Base-by-base conservation (phyloP, 2,113 vertebrate species). In the Pseudorhombus dupliciocellatus region DNA sequence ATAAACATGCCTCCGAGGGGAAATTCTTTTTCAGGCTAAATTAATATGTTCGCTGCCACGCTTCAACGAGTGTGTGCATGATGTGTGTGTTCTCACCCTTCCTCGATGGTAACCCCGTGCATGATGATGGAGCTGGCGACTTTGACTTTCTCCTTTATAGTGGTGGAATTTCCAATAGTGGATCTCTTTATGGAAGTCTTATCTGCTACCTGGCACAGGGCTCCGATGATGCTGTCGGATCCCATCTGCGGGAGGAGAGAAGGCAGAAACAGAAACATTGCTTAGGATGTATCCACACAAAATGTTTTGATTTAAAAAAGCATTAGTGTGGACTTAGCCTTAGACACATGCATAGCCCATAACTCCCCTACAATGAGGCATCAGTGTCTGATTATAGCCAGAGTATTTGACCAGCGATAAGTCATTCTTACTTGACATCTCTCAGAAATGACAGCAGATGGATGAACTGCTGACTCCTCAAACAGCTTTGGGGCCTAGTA, bases 61-160 rank as follows among this genome's bases (percentile, higher is more conserved):
- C 56, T 79, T 67, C 55, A 75, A 70, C 63, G 9, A 58, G 74
- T 70, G 40, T 59, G 34, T 74, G 26, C 28, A 28, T 21, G 44
- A 24, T 58, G 56, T 40, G 57, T 68, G 61, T 85, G 71, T 79
- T 68, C 96, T 80, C 93, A 99, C 98, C 97, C 96, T 87, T 99
- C 97, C 68, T 98, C 95, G 60, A 99, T 92, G 18, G 94, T 98
- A 81, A 98, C 97, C 20, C 94, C 95, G 60, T 97, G 97, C 98
- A 99, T 99, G 85, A 99, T 94, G 91, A 99, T 95, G 68, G 96
- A 98, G 90, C 94, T 98, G 73, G 92, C 94, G 81, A 99, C 91
- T 92, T 96, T 96, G 75, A 96, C 96, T 93, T 94, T 97, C 65
- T 97, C 96, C 90, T 91, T 95, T 69, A 99, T 90, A 3, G 69